These are phyloP conservation scores for Melanotaenia duboulayi DNA, from an alignment of 2,113 vertebrate species.

Conservation along the genomic window DNA sequence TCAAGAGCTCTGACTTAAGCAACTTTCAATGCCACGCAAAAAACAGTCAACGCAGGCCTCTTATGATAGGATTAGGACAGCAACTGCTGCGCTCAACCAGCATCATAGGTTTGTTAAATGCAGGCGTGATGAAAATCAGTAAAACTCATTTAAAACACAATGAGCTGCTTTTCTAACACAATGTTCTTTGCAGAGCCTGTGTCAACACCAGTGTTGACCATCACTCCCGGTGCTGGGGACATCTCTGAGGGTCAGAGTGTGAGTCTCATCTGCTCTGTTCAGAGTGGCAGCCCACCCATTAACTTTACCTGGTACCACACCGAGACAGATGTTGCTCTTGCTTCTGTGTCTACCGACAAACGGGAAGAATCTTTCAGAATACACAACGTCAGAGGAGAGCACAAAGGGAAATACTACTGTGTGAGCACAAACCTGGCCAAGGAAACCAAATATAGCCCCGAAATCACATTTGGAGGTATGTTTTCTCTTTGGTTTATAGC, in stretches of 20 bases:
- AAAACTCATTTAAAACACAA: not conserved
- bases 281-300: conserved; percentile 70
- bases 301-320: conserved; percentile 73
- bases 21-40: conserved; percentile 55
- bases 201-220: conserved; percentile 54
- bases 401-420: conserved; percentile 75
- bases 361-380: conserved; percentile 33
- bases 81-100: conserved; percentile 19
- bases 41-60: conserved; percentile 20
- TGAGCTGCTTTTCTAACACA: conserved; percentile 3
- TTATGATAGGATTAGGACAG: not conserved
- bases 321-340: fast-evolving
- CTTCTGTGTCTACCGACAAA: not conserved
- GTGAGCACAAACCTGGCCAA: conserved; percentile 62
- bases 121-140: not conserved
- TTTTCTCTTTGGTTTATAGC: not conserved
- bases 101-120: conserved; percentile 70
- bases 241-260: conserved; percentile 70
- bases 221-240: not conserved
- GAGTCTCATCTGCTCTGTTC: conserved; percentile 64
- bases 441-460: conserved; percentile 22
- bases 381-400: conserved; percentile 21
- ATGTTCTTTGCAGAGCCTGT: conserved; percentile 68
- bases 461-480: conserved; percentile 63
- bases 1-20: conserved; percentile 32